Base-by-base conservation (phyloP, 1,140 invertebrate genomes). In the Drosophila repleta region DNA sequence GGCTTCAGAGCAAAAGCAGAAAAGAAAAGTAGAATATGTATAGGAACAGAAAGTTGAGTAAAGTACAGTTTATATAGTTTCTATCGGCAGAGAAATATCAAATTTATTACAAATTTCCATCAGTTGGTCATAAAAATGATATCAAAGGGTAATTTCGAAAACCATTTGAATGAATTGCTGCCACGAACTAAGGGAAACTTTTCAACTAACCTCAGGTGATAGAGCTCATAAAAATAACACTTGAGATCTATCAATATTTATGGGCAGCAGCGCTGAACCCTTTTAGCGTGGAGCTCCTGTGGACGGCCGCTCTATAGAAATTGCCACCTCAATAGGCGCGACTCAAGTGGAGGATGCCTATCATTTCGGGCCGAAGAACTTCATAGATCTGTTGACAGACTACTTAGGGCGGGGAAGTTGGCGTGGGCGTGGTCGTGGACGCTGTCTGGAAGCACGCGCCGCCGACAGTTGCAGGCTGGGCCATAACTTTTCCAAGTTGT, bases 241-340 rank as follows among this genome's bases (percentile, higher is more conserved):
- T 87, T 82, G 72, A 83, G 48, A 35, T 49, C 66, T 79, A 87
- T 87, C 83, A 87, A 76, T 15, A 88, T 87, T 87, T 88, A 87
- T 52, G 83, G 73, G 83, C 79, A 53, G 26, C 7, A 74, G 70
- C 63, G 64, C 61, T 60, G 75, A 79, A 85, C 82, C 82, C 82
- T 85, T 85, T 85, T 78, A 75, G 73, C 32, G 57, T 43, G 15
- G 6, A 39, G 32, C 37, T 24, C 64, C 62, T 35, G 29, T 41
- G 37, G 60, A 8, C 45, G 46, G 69, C 10, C 32, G 32, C 71
- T 52, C 18, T 63, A 69, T 66, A 35, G 64, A 58, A 81, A 76
- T 76, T 65, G 78, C 79, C 76, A 24, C 20, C 37, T 26, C 46
- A 24, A 48, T 48, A 48, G 46, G 46, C 11, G 20, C n/a, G 49